Conservation (phyloP, 2,113 vertebrate species). For the Ctenomys sociabilis region DNA sequence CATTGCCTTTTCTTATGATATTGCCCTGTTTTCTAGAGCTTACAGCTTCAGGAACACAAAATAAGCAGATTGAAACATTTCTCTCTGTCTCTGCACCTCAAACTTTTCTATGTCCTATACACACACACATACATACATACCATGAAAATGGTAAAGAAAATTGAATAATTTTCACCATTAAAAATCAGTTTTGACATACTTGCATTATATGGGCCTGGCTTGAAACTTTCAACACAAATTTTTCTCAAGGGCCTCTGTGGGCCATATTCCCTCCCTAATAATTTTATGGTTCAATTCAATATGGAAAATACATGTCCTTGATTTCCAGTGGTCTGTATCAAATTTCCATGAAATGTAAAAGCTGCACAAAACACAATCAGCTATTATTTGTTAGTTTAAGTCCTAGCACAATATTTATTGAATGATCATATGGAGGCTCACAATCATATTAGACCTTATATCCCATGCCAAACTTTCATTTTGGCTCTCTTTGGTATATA, state of each 20-base stretch:
- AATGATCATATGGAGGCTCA: not conserved
- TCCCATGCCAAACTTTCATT: constrained; percentile 7
- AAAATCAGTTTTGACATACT: not conserved
- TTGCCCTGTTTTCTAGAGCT: too few relatives aligned
- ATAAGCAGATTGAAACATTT: too few relatives aligned
- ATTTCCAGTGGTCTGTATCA: constrained; percentile 33
- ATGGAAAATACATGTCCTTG: not conserved
- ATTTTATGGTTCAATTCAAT: constrained; percentile 21
- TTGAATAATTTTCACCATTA: not conserved
- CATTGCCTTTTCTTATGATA: too few relatives aligned
- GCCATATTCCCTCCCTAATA: not conserved
- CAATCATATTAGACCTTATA: constrained; percentile 42
- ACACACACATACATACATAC: too few relatives aligned
- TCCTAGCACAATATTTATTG: constrained; percentile 52
- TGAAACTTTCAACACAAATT: not conserved
- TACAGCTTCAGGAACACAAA: too few relatives aligned
- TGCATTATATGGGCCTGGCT: not conserved
- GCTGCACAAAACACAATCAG: not conserved
- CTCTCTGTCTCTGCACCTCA: too few relatives aligned
- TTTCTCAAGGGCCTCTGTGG: not conserved
- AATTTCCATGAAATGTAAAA: constrained; percentile 40
- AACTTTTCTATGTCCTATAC: too few relatives aligned
- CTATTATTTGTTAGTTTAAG: constrained; percentile 26
- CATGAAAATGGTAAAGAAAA: too few relatives aligned
- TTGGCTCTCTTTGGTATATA: constrained; percentile 31